Percentiles rank a stretch among this genome's conserved stretches.
phyloP scores from a whole-genome alignment of 1,140 invertebrate genomes.

The Eufriesea mexicana region DNA sequence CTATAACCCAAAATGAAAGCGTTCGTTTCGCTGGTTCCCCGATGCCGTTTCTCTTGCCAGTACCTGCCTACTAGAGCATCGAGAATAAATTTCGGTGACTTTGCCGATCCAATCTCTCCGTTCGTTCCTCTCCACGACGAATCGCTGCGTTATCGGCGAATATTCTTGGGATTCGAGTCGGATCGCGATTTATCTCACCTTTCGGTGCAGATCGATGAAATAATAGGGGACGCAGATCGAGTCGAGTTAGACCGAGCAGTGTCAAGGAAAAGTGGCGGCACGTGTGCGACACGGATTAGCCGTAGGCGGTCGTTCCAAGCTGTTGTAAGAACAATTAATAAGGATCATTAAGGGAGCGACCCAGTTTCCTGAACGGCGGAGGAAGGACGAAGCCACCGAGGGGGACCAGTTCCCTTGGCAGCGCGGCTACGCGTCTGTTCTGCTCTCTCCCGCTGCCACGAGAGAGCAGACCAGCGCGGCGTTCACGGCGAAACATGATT shows the following conservation, averaged over 20 bases:
- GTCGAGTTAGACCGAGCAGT: neutral
- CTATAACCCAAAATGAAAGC: neutral
- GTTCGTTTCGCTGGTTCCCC: too few relatives aligned
- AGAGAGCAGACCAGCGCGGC: conserved; percentile 10
- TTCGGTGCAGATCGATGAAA: neutral
- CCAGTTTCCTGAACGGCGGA: conserved; percentile 42
- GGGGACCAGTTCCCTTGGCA: conserved; percentile 30
- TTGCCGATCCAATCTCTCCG: too few relatives aligned
- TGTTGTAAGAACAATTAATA: conserved; percentile 55
- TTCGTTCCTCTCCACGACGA: too few relatives aligned
- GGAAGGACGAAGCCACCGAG: conserved; percentile 25
- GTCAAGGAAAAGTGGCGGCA: neutral
- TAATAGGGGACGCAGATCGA: neutral
- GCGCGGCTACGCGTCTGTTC: neutral
- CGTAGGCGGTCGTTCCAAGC: conserved; percentile 14
- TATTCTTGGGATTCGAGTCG: too few relatives aligned
- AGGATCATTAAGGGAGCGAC: conserved; percentile 45
- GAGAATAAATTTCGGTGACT: too few relatives aligned
- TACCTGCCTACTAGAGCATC: too few relatives aligned
- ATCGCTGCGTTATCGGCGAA: too few relatives aligned
- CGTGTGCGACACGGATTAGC: conserved; percentile 22
- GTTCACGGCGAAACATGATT: conserved; percentile 75
- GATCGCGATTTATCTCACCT: too few relatives aligned
- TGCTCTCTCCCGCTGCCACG: conserved; percentile 1
- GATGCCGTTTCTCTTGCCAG: too few relatives aligned